These are phyloP conservation scores for Apoda limacodes DNA, from an alignment of 2,888 invertebrate species.

Conservation along the genomic window DNA sequence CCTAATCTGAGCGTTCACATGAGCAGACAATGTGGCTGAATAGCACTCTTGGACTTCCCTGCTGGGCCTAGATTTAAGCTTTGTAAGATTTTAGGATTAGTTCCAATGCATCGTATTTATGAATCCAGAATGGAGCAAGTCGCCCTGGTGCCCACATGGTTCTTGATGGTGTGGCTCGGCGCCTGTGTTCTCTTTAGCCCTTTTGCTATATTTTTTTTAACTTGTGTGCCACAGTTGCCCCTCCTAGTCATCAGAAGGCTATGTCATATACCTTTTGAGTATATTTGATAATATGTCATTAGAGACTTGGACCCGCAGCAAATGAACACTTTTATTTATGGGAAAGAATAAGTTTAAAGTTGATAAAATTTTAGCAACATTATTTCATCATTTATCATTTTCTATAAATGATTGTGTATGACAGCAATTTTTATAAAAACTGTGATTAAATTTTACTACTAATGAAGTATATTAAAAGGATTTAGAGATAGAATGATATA, in stretches of 20 bases:
- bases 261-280: slow-evolving; percentile 75
- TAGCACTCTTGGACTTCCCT: slow-evolving; percentile 36
- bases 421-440: too few relatives aligned
- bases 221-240: slow-evolving; percentile 78
- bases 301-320: too few relatives aligned
- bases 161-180: slow-evolving; percentile 72
- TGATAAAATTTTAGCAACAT: too few relatives aligned
- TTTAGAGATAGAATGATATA: too few relatives aligned
- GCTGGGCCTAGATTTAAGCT: slow-evolving; percentile 9
- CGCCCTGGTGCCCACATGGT: slow-evolving; percentile 64
- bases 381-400: too few relatives aligned
- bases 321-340: too few relatives aligned
- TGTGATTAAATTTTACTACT: too few relatives aligned
- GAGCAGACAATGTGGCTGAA: slow-evolving; percentile 21
- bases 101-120: slow-evolving; percentile 20
- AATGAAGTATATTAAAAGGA: too few relatives aligned
- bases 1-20: slow-evolving; percentile 28
- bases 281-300: slow-evolving; percentile 56
- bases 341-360: too few relatives aligned
- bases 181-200: slow-evolving; percentile 76
- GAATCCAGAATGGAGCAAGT: slow-evolving; percentile 50
- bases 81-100: too few relatives aligned
- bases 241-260: slow-evolving; percentile 74
- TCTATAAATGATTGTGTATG: too few relatives aligned
- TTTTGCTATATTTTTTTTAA: slow-evolving; percentile 73